phyloP scores from a whole-genome alignment of 2,888 invertebrate species.

The Leistus spinibarbis region DNA sequence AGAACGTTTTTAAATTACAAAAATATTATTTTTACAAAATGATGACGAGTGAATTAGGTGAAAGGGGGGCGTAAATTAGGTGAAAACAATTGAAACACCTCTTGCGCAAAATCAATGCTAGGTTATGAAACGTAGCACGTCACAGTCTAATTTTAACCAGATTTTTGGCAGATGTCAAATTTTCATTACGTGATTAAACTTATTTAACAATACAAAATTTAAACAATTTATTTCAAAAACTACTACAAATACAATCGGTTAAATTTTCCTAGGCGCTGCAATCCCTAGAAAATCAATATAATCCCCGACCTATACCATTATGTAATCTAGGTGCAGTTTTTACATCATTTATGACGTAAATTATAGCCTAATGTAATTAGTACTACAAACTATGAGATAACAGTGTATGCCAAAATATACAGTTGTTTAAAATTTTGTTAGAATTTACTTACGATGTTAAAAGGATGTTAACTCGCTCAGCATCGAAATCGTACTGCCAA shows the following conservation, averaged over 20 bases:
- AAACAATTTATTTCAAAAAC: neutral
- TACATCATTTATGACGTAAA: neutral
- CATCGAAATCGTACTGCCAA: slow-evolving; percentile 42
- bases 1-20: slow-evolving; percentile 1
- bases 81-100: slow-evolving; percentile 7
- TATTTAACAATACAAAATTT: neutral
- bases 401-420: too few relatives aligned
- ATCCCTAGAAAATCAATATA: slow-evolving; percentile 31
- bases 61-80: neutral
- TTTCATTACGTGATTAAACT: slow-evolving; percentile 17
- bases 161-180: slow-evolving; percentile 39
- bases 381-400: slow-evolving; percentile 10
- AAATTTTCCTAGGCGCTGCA: neutral
- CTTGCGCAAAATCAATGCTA: slow-evolving; percentile 37
- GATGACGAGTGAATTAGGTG: neutral
- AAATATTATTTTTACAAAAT: too few relatives aligned
- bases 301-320: slow-evolving; percentile 16
- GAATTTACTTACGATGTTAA: slow-evolving; percentile 38
- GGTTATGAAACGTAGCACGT: slow-evolving; percentile 41
- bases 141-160: slow-evolving; percentile 36
- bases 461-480: slow-evolving; percentile 41
- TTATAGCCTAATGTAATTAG: neutral
- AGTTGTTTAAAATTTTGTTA: slow-evolving; percentile 14
- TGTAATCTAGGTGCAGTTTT: slow-evolving; percentile 18
- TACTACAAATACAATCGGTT: neutral